Evolutionary conservation across 2,888 invertebrate species (phyloP).

Genomic region (Catocala nupta): DNA sequence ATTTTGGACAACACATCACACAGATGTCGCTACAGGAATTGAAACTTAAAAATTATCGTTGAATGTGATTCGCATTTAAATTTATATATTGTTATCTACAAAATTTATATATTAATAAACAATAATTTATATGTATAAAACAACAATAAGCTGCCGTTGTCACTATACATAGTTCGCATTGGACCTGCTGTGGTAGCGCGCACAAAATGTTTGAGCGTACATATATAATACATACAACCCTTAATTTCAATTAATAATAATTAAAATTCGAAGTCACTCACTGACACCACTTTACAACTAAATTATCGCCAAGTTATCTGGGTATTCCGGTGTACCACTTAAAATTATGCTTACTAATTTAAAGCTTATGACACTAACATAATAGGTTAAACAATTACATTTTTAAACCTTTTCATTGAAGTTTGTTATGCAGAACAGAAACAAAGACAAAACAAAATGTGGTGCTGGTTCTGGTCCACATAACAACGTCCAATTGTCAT

Average conservation of each 20-base stretch:
- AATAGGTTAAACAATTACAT: slow-evolving; percentile 22
- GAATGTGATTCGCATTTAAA: slow-evolving; percentile 65
- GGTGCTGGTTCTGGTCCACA: background rate
- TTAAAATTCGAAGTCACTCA: slow-evolving; percentile 31
- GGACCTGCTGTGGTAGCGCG: slow-evolving; percentile 19
- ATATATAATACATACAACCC: slow-evolving; percentile 35
- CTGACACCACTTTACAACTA: slow-evolving; percentile 19
- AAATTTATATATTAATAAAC: slow-evolving; percentile 53
- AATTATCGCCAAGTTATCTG: slow-evolving; percentile 23
- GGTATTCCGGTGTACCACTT: slow-evolving; percentile 5
- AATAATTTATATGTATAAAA: slow-evolving; percentile 51
- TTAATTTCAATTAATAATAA: slow-evolving; percentile 38
- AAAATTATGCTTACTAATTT: slow-evolving; percentile 23
- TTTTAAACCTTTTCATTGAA: slow-evolving; percentile 26
- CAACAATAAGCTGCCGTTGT: slow-evolving; percentile 71
- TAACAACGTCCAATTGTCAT: background rate
- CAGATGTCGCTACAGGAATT: slow-evolving; percentile 11
- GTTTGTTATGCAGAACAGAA: no score
- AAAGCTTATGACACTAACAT: slow-evolving; percentile 37
- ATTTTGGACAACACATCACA: slow-evolving; percentile 32
- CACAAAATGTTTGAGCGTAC: slow-evolving; percentile 27
- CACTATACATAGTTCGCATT: slow-evolving; percentile 30
- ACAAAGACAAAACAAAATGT: background rate
- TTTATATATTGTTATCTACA: slow-evolving; percentile 62
- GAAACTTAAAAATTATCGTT: slow-evolving; percentile 49